Conservation (phyloP, 2,113 vertebrate species). For the Cinclus cinclus region DNA sequence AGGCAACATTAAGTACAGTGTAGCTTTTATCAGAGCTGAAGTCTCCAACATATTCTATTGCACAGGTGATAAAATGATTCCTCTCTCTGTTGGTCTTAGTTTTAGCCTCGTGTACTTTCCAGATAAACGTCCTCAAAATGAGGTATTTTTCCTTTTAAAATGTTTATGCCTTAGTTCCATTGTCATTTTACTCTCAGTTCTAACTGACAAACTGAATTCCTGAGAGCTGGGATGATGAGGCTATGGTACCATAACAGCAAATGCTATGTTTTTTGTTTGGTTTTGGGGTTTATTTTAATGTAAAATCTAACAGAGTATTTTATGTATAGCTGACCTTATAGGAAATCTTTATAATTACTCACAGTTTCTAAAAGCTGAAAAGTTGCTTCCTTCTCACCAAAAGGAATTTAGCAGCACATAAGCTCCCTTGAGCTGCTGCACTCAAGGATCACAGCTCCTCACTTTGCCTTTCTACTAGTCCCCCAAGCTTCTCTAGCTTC, state of each 20-base stretch:
- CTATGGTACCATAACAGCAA: slow-evolving; percentile 25
- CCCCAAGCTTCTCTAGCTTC: slow-evolving; percentile 9
- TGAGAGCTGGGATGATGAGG: not conserved
- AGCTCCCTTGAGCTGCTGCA: not conserved
- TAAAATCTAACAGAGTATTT: slow-evolving; percentile 42
- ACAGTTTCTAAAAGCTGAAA: slow-evolving; percentile 30
- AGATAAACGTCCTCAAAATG: not conserved
- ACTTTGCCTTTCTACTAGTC: not conserved
- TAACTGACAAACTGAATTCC: not conserved
- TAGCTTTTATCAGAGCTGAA: not conserved
- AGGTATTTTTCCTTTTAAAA: not conserved
- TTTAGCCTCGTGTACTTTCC: not conserved
- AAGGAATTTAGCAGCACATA: slow-evolving; percentile 1
- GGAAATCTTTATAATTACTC: not conserved
- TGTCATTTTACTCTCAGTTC: not conserved
- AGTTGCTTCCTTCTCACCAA: not conserved
- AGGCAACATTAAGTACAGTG: not conserved
- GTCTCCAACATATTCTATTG: not conserved
- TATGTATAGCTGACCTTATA: slow-evolving; percentile 17
- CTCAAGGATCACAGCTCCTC: not conserved
- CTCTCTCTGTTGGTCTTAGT: not conserved
- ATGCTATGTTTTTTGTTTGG: not conserved
- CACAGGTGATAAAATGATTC: not conserved
- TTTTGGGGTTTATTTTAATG: not conserved
- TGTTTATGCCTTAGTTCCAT: not conserved